A percentile compares a stretch with the other conserved stretches of the same genome.
These are phyloP conservation scores for Barnardius zonarius DNA, from an alignment of 2,113 vertebrate species.

Conservation along the genomic window DNA sequence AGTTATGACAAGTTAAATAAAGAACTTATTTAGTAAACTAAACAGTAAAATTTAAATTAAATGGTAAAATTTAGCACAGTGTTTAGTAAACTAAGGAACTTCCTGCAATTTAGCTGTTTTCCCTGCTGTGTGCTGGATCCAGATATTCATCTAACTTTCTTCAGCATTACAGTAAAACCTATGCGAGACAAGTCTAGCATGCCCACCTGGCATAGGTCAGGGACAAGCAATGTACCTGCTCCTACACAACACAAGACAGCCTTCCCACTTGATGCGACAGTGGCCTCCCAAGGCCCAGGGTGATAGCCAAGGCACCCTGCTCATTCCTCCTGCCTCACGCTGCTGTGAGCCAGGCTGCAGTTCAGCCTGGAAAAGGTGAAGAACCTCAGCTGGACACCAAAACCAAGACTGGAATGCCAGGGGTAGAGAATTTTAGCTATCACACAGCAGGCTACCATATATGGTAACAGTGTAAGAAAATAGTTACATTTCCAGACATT, in stretches of 20 bases:
- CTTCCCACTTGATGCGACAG: fast-evolving
- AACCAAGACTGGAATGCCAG: not conserved
- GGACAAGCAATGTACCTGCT: not conserved
- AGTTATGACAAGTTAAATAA: not conserved
- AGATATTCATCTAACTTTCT: not conserved
- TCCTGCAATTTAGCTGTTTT: not conserved
- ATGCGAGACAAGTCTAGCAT: not conserved
- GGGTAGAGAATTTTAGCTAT: not conserved
- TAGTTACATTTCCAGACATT: not conserved
- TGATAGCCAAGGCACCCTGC: not conserved
- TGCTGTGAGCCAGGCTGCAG: not conserved
- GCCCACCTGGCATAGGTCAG: not conserved
- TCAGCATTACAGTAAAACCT: not conserved
- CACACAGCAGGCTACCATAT: not conserved
- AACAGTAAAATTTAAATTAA: not conserved
- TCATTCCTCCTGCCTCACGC: not conserved
- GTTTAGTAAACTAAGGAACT: not conserved
- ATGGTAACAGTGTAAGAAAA: not conserved
- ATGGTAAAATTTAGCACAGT: not conserved
- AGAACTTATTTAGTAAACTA: not conserved
- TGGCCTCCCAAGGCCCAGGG: not conserved
- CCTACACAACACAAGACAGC: not conserved
- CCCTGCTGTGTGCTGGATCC: not conserved
- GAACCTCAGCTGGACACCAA: not conserved
- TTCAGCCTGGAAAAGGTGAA: not conserved